These are phyloP conservation scores for Probosciger aterrimus DNA, from an alignment of 2,113 vertebrate species.

Conservation along the genomic window DNA sequence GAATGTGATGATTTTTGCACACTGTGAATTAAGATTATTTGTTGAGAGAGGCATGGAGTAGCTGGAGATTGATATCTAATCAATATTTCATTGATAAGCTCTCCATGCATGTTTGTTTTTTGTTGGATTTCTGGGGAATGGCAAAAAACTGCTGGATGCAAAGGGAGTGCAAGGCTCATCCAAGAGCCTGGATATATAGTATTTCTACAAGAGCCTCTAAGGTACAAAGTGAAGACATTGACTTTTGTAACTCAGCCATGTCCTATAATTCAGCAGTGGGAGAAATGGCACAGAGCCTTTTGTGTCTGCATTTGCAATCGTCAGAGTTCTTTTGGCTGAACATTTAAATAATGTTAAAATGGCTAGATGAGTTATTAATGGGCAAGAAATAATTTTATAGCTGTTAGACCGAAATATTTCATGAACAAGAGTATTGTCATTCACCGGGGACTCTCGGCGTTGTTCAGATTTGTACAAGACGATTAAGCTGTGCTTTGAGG, in stretches of 20 bases:
- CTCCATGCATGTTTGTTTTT: neutral
- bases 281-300: conserved; percentile 26
- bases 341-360: neutral
- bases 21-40: neutral
- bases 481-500: neutral
- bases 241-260: neutral
- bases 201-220: neutral
- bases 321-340: neutral
- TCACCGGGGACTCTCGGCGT: neutral
- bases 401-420: neutral
- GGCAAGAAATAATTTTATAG: neutral
- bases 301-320: conserved; percentile 27
- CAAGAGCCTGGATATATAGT: neutral
- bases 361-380: conserved; percentile 2
- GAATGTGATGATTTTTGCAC: neutral
- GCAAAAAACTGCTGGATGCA: neutral
- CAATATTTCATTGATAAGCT: neutral
- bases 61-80: neutral
- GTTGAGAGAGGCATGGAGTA: neutral
- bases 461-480: neutral
- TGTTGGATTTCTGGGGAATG: neutral
- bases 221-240: neutral
- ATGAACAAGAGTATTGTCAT: neutral
- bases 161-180: neutral
- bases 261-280: neutral